phyloP scores from a whole-genome alignment of 53 echinoderm and acorn worm species.

The Holothuria leucospilota region DNA sequence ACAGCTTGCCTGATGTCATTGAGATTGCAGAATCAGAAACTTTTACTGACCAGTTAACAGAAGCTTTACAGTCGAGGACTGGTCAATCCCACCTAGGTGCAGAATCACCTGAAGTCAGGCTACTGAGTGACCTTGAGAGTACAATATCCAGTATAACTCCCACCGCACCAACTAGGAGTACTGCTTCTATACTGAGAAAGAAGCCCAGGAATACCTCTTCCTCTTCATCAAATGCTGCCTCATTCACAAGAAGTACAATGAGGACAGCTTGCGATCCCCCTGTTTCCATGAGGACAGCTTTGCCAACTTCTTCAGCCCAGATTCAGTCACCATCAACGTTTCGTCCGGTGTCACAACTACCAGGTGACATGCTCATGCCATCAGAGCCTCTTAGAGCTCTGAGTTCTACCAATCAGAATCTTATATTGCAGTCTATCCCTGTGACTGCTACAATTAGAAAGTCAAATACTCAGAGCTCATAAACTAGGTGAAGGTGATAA shows the following conservation, averaged over 20 bases:
- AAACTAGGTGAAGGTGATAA: too few species aligned
- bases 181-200: constrained; percentile 29
- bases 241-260: constrained; percentile 11
- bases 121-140: constrained; percentile 24
- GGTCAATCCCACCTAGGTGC: constrained; percentile 15
- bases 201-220: not conserved
- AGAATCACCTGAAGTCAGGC: not conserved
- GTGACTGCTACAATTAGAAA: constrained; percentile 47
- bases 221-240: not conserved
- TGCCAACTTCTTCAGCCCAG: constrained; percentile 7
- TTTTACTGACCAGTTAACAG: constrained; percentile 31
- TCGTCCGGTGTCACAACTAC: constrained; percentile 17
- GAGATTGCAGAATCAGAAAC: constrained; percentile 6
- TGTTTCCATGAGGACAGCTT: not conserved
- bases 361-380: constrained; percentile 72
- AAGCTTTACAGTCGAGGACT: not conserved
- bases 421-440: constrained; percentile 59
- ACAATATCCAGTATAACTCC: constrained; percentile 22
- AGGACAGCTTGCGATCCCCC: not conserved
- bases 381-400: constrained; percentile 72
- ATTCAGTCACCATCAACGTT: constrained; percentile 3
- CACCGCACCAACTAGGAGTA: not conserved
- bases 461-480: too few species aligned
- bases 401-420: constrained; percentile 50
- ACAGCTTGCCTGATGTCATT: constrained; percentile 28